phyloP scores from a whole-genome alignment of 2,888 invertebrate species.

The Metalampra italica region DNA sequence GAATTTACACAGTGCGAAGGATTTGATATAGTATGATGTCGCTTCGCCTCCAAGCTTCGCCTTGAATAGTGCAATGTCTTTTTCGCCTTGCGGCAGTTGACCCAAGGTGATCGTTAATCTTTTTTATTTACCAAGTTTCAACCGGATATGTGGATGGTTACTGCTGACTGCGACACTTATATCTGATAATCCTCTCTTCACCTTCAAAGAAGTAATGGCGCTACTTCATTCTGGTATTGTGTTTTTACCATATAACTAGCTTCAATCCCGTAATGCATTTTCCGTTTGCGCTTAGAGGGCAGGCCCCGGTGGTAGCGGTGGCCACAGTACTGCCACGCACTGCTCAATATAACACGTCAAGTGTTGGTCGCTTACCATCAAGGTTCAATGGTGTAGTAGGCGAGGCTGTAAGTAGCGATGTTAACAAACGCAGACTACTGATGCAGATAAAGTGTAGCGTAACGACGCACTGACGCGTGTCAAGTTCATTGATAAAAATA shows the following conservation, averaged over 20 bases:
- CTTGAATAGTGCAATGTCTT: constrained; percentile 31
- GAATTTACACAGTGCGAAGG: not conserved
- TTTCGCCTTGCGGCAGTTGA: constrained; percentile 31
- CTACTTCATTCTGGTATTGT: no score
- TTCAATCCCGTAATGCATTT: no score
- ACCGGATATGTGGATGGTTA: constrained; percentile 14
- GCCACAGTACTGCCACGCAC: no score
- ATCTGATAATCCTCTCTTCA: not conserved
- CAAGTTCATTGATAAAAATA: constrained; percentile 69
- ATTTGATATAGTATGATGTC: not conserved
- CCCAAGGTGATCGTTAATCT: constrained; percentile 37
- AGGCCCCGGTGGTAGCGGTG: no score
- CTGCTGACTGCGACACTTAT: not conserved
- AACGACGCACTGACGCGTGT: constrained; percentile 50
- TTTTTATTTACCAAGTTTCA: constrained; percentile 33
- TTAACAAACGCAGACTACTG: constrained; percentile 2
- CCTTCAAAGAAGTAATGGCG: no score
- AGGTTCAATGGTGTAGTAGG: no score
- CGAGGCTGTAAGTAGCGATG: not conserved
- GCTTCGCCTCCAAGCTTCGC: not conserved
- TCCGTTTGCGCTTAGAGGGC: no score
- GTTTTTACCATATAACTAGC: no score
- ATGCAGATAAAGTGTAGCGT: constrained; percentile 42
- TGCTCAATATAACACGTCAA: no score
- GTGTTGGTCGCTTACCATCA: no score